phyloP scores from a whole-genome alignment of 2,797 vertebrate species.

The Serranus cabrilla region DNA sequence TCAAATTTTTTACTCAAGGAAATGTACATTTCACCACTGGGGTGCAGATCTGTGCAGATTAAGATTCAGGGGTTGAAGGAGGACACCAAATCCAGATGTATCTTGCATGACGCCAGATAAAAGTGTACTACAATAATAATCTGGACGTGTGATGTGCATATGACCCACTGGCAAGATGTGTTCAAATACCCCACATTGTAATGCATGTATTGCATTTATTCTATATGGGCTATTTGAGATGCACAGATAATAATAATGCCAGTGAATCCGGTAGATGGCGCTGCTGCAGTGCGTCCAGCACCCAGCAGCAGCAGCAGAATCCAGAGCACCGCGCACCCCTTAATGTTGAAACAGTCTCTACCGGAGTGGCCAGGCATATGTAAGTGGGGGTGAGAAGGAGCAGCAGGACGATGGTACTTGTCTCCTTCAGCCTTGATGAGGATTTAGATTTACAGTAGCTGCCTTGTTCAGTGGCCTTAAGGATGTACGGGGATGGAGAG shows the following conservation, averaged over 20 bases:
- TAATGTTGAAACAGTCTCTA: conserved; percentile 26
- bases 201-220: too few species aligned
- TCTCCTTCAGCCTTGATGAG: conserved; percentile 39
- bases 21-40: too few species aligned
- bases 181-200: too few species aligned
- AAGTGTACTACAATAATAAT: neutral
- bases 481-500: conserved; percentile 85
- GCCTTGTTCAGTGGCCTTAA: conserved; percentile 59
- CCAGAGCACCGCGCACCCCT: conserved; percentile 42
- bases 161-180: neutral
- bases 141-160: neutral
- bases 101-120: neutral
- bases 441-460: conserved; percentile 55
- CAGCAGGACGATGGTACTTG: conserved; percentile 60
- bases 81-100: neutral
- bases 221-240: too few species aligned
- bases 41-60: neutral
- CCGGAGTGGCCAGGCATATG: conserved; percentile 68
- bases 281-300: conserved; percentile 58
- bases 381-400: conserved; percentile 56
- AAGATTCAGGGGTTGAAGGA: neutral
- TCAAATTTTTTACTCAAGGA: too few species aligned
- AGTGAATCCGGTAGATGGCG: conserved; percentile 71
- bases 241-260: rapidly evolving
- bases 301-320: conserved; percentile 46